A percentile compares a stretch with the other conserved stretches of the same genome.
These are phyloP conservation scores for Bombus huntii DNA, from an alignment of 1,140 invertebrate genomes.

Conservation along the genomic window DNA sequence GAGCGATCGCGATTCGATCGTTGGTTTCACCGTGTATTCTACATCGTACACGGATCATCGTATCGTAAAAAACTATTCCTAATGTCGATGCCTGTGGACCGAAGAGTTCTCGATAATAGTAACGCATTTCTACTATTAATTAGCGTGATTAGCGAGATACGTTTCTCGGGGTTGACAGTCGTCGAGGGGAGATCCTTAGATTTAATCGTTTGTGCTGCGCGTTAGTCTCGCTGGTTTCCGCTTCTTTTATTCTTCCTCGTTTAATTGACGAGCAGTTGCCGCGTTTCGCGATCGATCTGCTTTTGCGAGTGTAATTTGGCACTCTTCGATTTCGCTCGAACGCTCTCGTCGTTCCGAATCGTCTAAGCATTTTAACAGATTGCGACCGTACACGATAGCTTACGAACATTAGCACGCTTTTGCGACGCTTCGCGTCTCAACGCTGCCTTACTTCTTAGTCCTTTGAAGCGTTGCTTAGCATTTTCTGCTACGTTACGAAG, in stretches of 20 bases:
- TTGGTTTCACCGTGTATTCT: background rate
- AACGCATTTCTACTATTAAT: constrained; percentile 21
- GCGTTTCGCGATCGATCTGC: constrained; percentile 24
- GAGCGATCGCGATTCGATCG: background rate
- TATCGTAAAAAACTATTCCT: constrained; percentile 55
- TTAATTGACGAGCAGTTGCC: constrained; percentile 51
- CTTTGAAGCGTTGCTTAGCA: background rate
- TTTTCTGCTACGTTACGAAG: background rate
- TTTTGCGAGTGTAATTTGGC: constrained; percentile 48
- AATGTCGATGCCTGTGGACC: constrained; percentile 1
- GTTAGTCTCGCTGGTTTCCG: constrained; percentile 6
- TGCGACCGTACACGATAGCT: background rate
- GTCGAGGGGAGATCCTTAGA: background rate
- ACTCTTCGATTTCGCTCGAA: constrained; percentile 40
- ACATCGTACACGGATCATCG: background rate
- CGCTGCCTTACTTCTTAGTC: background rate
- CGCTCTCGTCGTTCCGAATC: background rate
- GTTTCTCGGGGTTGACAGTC: background rate
- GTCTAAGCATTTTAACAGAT: background rate
- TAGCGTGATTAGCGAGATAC: constrained; percentile 32
- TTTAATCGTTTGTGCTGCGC: constrained; percentile 23
- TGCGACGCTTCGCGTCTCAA: background rate
- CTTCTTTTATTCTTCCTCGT: background rate
- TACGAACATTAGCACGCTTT: background rate
- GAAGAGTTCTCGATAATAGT: constrained; percentile 7